Percentiles rank a stretch among this genome's conserved stretches.
phyloP scores from a whole-genome alignment of 2,797 vertebrate species.

The Poecilia picta region DNA sequence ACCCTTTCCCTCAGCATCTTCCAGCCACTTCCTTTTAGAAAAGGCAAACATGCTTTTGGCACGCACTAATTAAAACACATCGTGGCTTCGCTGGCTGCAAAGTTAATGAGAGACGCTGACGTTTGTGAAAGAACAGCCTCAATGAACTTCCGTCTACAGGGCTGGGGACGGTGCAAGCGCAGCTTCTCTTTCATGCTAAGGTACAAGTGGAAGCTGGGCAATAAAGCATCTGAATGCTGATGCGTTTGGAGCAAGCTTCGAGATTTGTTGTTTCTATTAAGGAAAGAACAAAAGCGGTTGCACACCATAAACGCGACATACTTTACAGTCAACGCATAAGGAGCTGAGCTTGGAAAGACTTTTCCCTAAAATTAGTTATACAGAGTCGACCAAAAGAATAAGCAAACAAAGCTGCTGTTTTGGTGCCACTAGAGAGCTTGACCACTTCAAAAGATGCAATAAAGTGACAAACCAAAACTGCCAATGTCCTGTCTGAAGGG shows the following conservation, averaged over 20 bases:
- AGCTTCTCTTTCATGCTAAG: constrained; percentile 25
- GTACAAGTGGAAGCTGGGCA: constrained; percentile 31
- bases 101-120: constrained; percentile 59
- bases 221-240: constrained; percentile 32
- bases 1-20: constrained; percentile 48
- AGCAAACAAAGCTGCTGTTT: background rate
- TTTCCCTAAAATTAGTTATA: background rate
- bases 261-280: constrained; percentile 43
- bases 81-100: constrained; percentile 27
- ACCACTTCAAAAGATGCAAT: background rate
- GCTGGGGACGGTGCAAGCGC: constrained; percentile 24
- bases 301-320: constrained; percentile 14
- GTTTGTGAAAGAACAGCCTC: constrained; percentile 46
- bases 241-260: constrained; percentile 16
- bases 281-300: constrained; percentile 27
- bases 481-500: background rate
- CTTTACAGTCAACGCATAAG: background rate
- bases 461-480: background rate
- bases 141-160: constrained; percentile 46
- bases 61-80: constrained; percentile 54
- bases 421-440: background rate
- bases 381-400: background rate
- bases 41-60: constrained; percentile 51
- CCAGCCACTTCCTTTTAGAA: constrained; percentile 56
- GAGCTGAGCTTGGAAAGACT: background rate